Conservation (phyloP, 1,140 invertebrate genomes). For the Drosophila melanogaster region Release_6_plus_ISO1_MT NT_033779.5:18017001-18017500, state of each 20-base stretch:
- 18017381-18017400: slow-evolving; percentile 61
- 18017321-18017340: slow-evolving; percentile 34
- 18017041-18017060: slow-evolving; percentile 69
- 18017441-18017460: slow-evolving; percentile 21
- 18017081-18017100: slow-evolving; percentile 55
- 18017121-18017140: slow-evolving; percentile 62
- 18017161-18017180: slow-evolving; percentile 27
- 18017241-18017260: slow-evolving; percentile 46
- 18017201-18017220: slow-evolving; percentile 57
- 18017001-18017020: slow-evolving; percentile 18
- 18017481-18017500: slow-evolving; percentile 46
- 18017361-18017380: slow-evolving; percentile 46
- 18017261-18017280: slow-evolving; percentile 66
- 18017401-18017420: slow-evolving; percentile 76
- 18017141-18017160: slow-evolving; percentile 62
- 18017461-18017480: slow-evolving; percentile 1
- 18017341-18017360: slow-evolving; percentile 22
- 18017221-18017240: slow-evolving; percentile 31
- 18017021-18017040: slow-evolving; percentile 49
- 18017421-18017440: slow-evolving; percentile 65
- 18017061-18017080: slow-evolving; percentile 77
- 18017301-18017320: slow-evolving; percentile 64
- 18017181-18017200: slow-evolving; percentile 9
- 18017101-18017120: slow-evolving; percentile 55
- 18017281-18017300: slow-evolving; percentile 66